Base-by-base conservation (phyloP, 1,140 invertebrate species). In the Zaprionus gabonicus region DNA sequence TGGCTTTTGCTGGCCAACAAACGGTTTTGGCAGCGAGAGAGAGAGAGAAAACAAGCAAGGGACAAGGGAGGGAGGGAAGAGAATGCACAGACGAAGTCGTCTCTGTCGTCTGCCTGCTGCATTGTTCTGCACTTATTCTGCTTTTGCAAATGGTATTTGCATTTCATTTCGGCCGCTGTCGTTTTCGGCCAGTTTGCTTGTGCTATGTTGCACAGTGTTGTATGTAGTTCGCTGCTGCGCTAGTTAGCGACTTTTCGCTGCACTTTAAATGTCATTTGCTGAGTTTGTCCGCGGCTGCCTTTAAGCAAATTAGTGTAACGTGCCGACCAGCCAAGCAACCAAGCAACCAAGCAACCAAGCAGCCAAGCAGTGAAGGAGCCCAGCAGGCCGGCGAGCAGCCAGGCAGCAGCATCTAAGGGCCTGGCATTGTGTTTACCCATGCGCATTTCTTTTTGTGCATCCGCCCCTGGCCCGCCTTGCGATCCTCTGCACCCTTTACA, bases 181-280 rank as follows among this genome's bases (percentile, higher is more conserved):
- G 36, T 66, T 66, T 41, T 55, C 6, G 58, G 55, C 59, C n/a
- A 44, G 44, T 28, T 31, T 15, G n/a, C 41, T 36, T 36, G 12
- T 46, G 34, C 49, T 27, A 25, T 51, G 20, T 51, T 51, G 20
- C 23, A 15, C 49, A 53, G 23, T 53, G 49, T 51, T 23, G 53
- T 28, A 15, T 23, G 53, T 28, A 15, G 31, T 31, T 7, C 53
- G 23, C 20, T 15, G 58, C 63, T 72, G 84, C 71, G 78, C 84
- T 90, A 88, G 84, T 88, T 90, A 90, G 78, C 84, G 84, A 88
- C 84, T 88, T 88, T 88, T 88, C 84, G 78, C 85, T 88, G 81
- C 84, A 90, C 84, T 88, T 88, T 88, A 88, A 88, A 88, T 88
- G 84, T 81, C 85, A 88, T 88, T 88, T 90, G 84, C 70, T 79